phyloP scores from a whole-genome alignment of 2,888 invertebrate species.

The Taenaris catops region DNA sequence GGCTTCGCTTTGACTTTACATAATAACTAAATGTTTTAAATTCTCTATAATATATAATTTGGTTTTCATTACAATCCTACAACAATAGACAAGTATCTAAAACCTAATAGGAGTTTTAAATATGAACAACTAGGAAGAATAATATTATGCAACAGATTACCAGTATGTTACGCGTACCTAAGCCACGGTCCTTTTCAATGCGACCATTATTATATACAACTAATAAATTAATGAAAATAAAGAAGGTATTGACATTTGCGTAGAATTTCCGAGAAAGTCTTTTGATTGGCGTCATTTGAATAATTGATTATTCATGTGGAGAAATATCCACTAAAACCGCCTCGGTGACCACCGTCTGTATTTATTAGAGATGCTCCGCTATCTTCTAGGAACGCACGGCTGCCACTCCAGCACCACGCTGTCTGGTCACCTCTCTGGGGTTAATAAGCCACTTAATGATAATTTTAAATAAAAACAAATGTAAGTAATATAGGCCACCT shows the following conservation, averaged over 20 bases:
- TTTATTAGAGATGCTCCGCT: no score
- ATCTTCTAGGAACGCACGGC: no score
- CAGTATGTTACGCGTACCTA: slow-evolving; percentile 45
- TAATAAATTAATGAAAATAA: slow-evolving; percentile 29
- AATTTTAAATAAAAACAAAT: no score
- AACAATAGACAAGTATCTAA: slow-evolving; percentile 72
- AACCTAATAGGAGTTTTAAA: slow-evolving; percentile 77
- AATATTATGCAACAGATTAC: slow-evolving; percentile 77
- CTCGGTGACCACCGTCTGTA: no score
- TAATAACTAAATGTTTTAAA: slow-evolving; percentile 73
- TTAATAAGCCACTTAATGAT: no score
- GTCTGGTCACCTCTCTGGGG: no score
- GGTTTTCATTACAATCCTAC: slow-evolving; percentile 76
- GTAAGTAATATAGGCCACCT: no score
- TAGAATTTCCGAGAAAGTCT: slow-evolving; percentile 53
- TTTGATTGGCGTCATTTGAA: slow-evolving; percentile 70
- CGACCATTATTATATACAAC: slow-evolving; percentile 29
- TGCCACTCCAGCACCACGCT: no score
- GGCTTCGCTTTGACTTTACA: slow-evolving; percentile 77
- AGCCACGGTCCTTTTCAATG: slow-evolving; percentile 53
- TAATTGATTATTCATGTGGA: slow-evolving; percentile 78
- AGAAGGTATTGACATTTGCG: slow-evolving; percentile 41
- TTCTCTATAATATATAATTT: slow-evolving; percentile 79
- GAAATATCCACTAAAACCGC: slow-evolving; percentile 68
- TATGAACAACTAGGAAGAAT: slow-evolving; percentile 76